These are phyloP conservation scores for Drosophila anomalata DNA, from an alignment of 2,888 invertebrate genomes.

Conservation along the genomic window DNA sequence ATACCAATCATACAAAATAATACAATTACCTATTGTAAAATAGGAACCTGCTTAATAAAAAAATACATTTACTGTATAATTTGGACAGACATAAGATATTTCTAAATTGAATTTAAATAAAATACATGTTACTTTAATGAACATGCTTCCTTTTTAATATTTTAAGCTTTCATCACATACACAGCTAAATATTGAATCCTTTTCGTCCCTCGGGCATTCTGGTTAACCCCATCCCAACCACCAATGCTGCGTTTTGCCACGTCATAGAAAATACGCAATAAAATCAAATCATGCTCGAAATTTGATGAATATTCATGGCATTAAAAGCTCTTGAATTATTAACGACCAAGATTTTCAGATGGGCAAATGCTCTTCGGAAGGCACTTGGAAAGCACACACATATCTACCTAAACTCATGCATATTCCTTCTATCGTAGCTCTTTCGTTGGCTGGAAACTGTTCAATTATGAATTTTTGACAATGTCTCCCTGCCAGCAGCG, in stretches of 20 bases:
- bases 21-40: too few species aligned
- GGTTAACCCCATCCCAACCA: constrained; percentile 6
- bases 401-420: constrained; percentile 31
- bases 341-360: constrained; percentile 71
- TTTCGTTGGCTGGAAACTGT: constrained; percentile 55
- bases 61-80: too few species aligned
- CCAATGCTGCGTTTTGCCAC: constrained; percentile 25
- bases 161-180: neutral
- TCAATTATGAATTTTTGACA: constrained; percentile 78
- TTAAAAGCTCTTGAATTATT: constrained; percentile 80
- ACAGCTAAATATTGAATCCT: constrained; percentile 5
- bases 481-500: constrained; percentile 53
- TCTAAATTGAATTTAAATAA: neutral
- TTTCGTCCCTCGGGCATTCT: constrained; percentile 4
- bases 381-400: constrained; percentile 61
- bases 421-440: constrained; percentile 20
- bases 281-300: constrained; percentile 78
- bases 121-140: neutral
- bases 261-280: constrained; percentile 71
- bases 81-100: too few species aligned
- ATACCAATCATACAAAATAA: too few species aligned
- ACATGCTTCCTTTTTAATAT: neutral
- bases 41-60: too few species aligned
- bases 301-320: constrained; percentile 79
- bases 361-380: constrained; percentile 66